Evolutionary conservation across 2,888 invertebrate species (phyloP).

Genomic region (Trachelus troglodyta): DNA sequence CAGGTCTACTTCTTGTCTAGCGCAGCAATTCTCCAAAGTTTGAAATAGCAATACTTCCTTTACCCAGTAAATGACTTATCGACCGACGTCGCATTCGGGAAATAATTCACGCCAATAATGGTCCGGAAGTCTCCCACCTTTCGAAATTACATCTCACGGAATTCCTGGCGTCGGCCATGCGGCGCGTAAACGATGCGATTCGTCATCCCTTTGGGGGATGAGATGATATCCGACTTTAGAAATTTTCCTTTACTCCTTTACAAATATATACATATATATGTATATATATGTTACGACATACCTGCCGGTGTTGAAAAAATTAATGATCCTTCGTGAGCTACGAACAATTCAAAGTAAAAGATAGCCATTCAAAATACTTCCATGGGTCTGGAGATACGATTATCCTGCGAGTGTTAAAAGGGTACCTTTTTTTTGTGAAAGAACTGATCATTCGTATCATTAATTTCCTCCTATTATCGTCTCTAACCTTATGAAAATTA

Average conservation of each 20-base stretch:
- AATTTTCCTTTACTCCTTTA: neutral
- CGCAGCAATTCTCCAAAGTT: neutral
- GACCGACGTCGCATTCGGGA: conserved; percentile 19
- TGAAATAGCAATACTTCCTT: neutral
- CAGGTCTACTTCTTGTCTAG: neutral
- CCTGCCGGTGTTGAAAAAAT: neutral
- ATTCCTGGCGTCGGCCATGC: conserved; percentile 30
- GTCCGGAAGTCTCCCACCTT: conserved; percentile 21
- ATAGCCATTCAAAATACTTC: neutral
- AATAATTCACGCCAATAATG: conserved; percentile 27
- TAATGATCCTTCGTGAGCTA: neutral
- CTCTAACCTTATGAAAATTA: too few species aligned
- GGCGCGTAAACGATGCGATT: conserved; percentile 23
- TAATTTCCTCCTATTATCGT: too few species aligned
- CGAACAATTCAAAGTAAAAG: neutral
- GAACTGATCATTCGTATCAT: neutral
- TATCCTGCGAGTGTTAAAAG: neutral
- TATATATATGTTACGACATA: neutral
- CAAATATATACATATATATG: neutral
- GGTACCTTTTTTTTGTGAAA: neutral
- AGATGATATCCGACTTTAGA: neutral
- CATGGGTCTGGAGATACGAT: neutral
- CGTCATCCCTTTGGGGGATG: conserved; percentile 16
- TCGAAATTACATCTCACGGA: conserved; percentile 24
- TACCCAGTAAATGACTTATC: conserved; percentile 26